Evolutionary conservation across 1,140 invertebrate genomes (phyloP), one percentile per base, ranked within the genome.

Genomic region (Geopemphigus sp.): DNA sequence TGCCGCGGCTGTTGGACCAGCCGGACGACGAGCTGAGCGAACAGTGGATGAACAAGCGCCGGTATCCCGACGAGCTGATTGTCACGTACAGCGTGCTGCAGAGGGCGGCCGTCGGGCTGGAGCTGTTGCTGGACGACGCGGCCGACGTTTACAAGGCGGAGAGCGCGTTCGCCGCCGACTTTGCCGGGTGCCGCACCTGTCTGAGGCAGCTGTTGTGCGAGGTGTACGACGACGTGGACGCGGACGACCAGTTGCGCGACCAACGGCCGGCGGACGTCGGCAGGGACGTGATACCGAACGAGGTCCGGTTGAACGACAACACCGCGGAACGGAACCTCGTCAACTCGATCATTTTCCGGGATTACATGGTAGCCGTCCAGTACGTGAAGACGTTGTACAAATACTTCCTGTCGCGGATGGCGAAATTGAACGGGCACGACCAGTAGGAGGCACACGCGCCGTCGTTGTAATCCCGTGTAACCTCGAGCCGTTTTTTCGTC

Each of bases 271-370:
- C 57, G 11, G 57, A 8, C 57, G 11, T 61, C 24, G 11, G 24
- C n/a, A 8, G 57, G 24, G 57, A 61, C n/a, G 57, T 22, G 3
- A 22, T 61, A 24, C 57, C 57, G 24, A 11, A 61, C 22, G 57
- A 61, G 5, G 22, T 61, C 2, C 15, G 57, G 1, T 3, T 5
- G 11, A 24, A 61, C n/a, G 17, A 1, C 11, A 24, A 22, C 22
- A 24, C 11, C 11, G 57, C 19, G 24, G 10, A 11, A 4, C n/a
- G 22, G 1, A 61, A 61, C 22, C 57, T 61, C n/a, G 5, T 11
- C n/a, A 61, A 61, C 22, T 61, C 57, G n/a, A n/a, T 61, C 11
- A 61, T 61, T 61, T 61, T 61, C 24, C 15, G 57, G 22, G 57
- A 61, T 24, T 61, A 61, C 24, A 61, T 61, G 24, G 22, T 61